Evolutionary conservation across 2,797 vertebrate species (phyloP).

Genomic region (Oryzias sinensis): DNA sequence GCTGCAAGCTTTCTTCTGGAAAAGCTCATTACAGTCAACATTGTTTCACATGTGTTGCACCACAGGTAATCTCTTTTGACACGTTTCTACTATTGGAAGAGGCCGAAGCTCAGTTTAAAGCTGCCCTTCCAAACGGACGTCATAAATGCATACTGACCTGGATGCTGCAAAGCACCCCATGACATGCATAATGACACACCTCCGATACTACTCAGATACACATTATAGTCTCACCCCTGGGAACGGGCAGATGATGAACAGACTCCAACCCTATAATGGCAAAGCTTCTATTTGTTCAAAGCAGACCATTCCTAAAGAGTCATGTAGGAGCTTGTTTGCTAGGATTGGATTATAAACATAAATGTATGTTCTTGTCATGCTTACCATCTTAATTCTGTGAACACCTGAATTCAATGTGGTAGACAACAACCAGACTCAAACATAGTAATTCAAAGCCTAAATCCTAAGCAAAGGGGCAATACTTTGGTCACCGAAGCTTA

Average conservation of each 20-base stretch:
- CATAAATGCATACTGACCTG: constrained; percentile 26
- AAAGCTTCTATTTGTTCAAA: constrained; percentile 18
- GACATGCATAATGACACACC: not conserved
- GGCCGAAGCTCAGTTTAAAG: constrained; percentile 38
- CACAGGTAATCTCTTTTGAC: constrained; percentile 65
- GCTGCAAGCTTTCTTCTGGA: constrained; percentile 50
- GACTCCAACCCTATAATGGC: constrained; percentile 6
- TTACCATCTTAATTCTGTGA: no score
- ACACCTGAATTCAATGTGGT: no score
- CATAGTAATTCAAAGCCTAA: no score
- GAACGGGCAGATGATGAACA: constrained; percentile 39
- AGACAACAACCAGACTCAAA: no score
- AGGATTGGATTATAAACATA: not conserved
- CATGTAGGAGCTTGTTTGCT: constrained; percentile 15
- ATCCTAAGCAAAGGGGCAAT: no score
- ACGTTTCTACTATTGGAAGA: constrained; percentile 41
- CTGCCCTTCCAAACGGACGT: constrained; percentile 22
- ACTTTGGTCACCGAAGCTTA: no score
- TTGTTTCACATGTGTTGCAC: constrained; percentile 63
- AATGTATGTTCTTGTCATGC: no score
- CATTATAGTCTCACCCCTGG: constrained; percentile 22
- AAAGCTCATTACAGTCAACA: constrained; percentile 66
- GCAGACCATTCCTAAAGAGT: constrained; percentile 26
- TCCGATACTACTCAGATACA: not conserved
- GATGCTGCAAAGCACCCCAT: constrained; percentile 52